A percentile compares a stretch with the other conserved stretches of the same genome.
phyloP scores from a whole-genome alignment of 2,113 vertebrate genomes.

The Cygnus buccinator region DNA sequence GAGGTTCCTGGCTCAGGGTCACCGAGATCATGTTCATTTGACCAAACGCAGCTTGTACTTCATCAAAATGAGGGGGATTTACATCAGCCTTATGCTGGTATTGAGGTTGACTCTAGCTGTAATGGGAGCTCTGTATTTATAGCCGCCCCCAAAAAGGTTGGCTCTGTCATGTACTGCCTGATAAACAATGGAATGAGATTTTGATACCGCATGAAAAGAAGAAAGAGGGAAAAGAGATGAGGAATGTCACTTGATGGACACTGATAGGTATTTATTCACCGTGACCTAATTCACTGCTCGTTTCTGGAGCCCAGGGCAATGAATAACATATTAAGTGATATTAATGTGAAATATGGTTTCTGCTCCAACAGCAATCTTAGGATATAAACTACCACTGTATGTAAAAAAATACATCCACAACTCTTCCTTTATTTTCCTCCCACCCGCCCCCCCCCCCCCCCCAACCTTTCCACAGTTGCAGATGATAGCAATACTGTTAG shows the following conservation, averaged over 20 bases:
- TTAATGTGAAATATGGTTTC: constrained; percentile 67
- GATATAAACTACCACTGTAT: constrained; percentile 42
- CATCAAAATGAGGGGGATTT: constrained; percentile 1
- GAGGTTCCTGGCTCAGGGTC: constrained; percentile 33
- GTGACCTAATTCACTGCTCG: constrained; percentile 46
- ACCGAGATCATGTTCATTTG: constrained; percentile 16
- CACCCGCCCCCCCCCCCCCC: too few relatives aligned
- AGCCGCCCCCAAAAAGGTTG: background rate
- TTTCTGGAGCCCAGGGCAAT: constrained; percentile 59
- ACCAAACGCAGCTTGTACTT: background rate
- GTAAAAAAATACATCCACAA: constrained; percentile 23
- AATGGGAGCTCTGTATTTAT: constrained; percentile 39
- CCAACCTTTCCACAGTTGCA: background rate
- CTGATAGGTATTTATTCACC: constrained; percentile 62
- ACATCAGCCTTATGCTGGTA: background rate
- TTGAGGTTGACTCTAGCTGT: background rate
- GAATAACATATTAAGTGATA: constrained; percentile 70
- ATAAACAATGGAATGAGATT: constrained; percentile 51
- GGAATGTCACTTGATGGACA: constrained; percentile 60
- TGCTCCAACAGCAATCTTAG: constrained; percentile 50
- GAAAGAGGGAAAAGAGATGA: constrained; percentile 31
- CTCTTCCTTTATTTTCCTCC: background rate
- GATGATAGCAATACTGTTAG: background rate
- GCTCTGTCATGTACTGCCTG: constrained; percentile 27
- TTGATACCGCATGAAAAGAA: constrained; percentile 39